Evolutionary conservation across 2,888 invertebrate species (phyloP).

Genomic region (Caenorhabditis becei): DNA sequence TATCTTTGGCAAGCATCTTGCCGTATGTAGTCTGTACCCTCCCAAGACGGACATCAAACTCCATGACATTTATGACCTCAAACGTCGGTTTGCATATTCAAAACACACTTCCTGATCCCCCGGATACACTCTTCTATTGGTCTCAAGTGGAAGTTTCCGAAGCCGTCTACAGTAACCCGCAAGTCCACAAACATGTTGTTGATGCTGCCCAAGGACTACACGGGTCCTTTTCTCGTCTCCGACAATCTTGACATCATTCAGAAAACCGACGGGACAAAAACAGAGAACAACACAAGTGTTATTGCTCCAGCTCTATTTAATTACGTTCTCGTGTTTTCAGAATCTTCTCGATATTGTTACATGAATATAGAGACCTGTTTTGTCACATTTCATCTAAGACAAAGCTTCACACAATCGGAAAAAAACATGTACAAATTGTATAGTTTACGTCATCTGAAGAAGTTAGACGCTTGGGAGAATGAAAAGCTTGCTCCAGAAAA

Average conservation of each 20-base stretch:
- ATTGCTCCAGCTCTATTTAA: background rate
- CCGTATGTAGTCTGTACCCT: conserved; percentile 36
- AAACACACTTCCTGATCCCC: background rate
- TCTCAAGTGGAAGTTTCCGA: background rate
- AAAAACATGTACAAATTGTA: no score
- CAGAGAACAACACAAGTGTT: conserved; percentile 1
- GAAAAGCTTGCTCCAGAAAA: no score
- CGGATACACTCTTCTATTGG: no score
- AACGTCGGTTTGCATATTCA: background rate
- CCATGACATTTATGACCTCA: background rate
- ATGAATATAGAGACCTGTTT: no score
- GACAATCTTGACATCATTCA: conserved; percentile 4
- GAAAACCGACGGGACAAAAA: background rate
- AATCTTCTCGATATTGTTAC: background rate
- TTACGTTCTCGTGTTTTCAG: background rate
- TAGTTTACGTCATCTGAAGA: no score
- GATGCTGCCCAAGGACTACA: background rate
- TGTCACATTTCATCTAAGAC: no score
- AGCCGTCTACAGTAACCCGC: background rate
- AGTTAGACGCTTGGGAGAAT: no score
- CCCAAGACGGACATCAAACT: background rate
- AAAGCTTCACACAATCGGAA: no score
- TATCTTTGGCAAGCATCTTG: conserved; percentile 20
- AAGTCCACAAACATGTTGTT: background rate
- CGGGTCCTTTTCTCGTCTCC: background rate